Conservation (phyloP, 2,797 vertebrate genomes). For the Schizothorax lantsangensis region DNA sequence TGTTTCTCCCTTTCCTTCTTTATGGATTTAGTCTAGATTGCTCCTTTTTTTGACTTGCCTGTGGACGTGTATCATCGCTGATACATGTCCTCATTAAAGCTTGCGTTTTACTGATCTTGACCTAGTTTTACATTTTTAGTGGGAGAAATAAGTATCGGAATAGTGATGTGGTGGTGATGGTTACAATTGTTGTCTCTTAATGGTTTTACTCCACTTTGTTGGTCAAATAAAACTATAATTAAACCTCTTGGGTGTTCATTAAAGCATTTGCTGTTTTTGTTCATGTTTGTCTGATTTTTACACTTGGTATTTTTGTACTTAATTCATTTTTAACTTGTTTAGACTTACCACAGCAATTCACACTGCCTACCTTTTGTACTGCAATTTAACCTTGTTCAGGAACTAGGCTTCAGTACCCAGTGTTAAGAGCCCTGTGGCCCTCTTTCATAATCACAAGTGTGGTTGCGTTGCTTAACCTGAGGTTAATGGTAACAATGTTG, state of each 20-base stretch:
- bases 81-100: constrained; percentile 58
- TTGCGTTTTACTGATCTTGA: constrained; percentile 80
- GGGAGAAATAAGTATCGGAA: constrained; percentile 65
- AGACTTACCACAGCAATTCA: background rate
- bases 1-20: constrained; percentile 63
- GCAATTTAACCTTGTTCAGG: background rate
- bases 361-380: background rate
- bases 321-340: background rate
- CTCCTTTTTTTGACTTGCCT: constrained; percentile 67
- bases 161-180: constrained; percentile 78
- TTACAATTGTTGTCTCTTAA: constrained; percentile 78
- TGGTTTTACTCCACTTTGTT: constrained; percentile 83
- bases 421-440: no score
- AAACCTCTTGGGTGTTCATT: constrained; percentile 16
- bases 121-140: constrained; percentile 84
- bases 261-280: background rate
- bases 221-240: constrained; percentile 77
- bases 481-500: background rate
- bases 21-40: constrained; percentile 63
- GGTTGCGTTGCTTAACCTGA: background rate
- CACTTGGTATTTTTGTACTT: background rate
- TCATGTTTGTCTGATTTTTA: background rate
- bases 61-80: constrained; percentile 63
- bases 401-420: background rate
- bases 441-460: background rate